A percentile compares a stretch with the other conserved stretches of the same genome.
These are phyloP conservation scores for Epinephelus lanceolatus DNA, from an alignment of 2,113 vertebrate species.

Conservation along the genomic window DNA sequence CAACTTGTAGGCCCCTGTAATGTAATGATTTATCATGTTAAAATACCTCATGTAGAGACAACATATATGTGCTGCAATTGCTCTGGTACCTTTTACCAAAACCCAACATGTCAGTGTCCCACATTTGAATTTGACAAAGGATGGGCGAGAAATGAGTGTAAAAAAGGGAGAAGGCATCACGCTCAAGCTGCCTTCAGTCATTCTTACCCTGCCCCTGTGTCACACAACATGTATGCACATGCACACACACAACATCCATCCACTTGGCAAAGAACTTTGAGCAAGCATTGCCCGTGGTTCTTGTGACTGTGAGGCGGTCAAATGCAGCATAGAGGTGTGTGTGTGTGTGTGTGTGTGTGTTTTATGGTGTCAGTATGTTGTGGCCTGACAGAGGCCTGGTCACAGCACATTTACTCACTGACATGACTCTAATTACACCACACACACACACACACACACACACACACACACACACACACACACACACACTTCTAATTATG, in stretches of 20 bases:
- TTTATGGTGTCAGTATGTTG: constrained; percentile 15
- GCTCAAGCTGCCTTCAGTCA: neutral
- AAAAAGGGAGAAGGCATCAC: neutral
- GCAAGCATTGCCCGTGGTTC: neutral
- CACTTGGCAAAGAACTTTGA: constrained; percentile 29
- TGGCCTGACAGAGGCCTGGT: constrained; percentile 55
- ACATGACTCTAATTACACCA: constrained; percentile 60
- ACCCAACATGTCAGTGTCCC: neutral
- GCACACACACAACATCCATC: constrained; percentile 31
- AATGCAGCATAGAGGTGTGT: constrained; percentile 30
- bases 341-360: constrained; percentile 19
- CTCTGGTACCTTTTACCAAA: neutral
- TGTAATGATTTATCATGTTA: neutral
- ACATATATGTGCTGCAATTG: neutral
- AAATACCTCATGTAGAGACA: neutral
- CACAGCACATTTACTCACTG: constrained; percentile 66
- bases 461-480: constrained; percentile 19
- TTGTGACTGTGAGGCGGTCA: constrained; percentile 42
- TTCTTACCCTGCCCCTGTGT: neutral
- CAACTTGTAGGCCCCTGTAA: neutral
- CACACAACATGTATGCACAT: constrained; percentile 21
- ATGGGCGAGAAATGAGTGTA: constrained; percentile 16
- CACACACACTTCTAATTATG: constrained; percentile 29
- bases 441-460: constrained; percentile 2
- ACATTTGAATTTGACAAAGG: neutral